Base-by-base conservation (phyloP, 2,888 invertebrate genomes). In the Netelia melanura region DNA sequence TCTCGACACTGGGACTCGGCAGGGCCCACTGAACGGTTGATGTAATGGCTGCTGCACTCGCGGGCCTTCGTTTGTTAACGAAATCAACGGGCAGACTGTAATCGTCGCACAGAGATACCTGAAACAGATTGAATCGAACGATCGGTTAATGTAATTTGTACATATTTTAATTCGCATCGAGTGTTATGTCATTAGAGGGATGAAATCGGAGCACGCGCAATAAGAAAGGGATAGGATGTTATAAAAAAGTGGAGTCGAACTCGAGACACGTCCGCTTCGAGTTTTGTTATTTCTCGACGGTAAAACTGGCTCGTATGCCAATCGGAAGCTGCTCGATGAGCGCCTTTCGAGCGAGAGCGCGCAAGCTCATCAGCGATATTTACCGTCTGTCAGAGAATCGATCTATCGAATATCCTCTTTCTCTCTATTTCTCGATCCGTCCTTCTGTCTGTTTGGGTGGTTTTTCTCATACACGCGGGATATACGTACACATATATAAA, bases 1-100 rank as follows among this genome's bases (percentile, higher is more conserved):
- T 94, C 86, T 95, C 95, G 85, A 94, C 94, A 88, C 94, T 94
- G 44, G 95, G 95, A 91, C 95, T 95, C 43, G 95, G 94, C 78
- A 94, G 90, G 72, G 94, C 94, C 94, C 95, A 96, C 95, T 97
- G 94, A 94, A 97, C 94, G 94, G 96, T 94, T n/a, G 92, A 91
- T 25, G 91, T 90, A 54, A 87, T 76, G 91, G 95, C 93, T 70
- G 94, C 95, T 90, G 95, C 95, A 92, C 95, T 94, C 94, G 96
- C 94, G 94, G 97, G 94, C 94, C 97, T 93, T 95, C 95, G 95
- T 93, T 96, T 97, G 86, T 95, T 95, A 88, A 97, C 96, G 94
- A 97, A 97, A 94, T 98, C 98, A 90, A 97, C 96, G 72, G 98
- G 98, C 90, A 97, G 95, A 94, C 97, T 97, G 94, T 98, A 98